Evolutionary conservation across 2,113 vertebrate species (phyloP).

Genomic region (Plecturocebus donacophilus): DNA sequence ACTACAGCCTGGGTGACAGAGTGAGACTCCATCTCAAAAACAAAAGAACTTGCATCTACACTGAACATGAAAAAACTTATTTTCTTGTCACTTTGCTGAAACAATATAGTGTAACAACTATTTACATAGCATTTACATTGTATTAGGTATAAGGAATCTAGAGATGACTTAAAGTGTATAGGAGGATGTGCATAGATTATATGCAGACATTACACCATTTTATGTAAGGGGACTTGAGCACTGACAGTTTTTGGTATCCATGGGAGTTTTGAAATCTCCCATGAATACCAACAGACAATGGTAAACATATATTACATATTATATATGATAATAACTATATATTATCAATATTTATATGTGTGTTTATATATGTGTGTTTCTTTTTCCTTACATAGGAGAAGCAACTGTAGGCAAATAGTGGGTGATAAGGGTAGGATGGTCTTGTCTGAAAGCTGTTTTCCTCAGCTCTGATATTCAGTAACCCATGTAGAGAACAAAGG

Average conservation of each 20-base stretch:
- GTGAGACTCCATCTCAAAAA: too few species aligned
- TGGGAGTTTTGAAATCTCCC: neutral
- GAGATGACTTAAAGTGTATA: neutral
- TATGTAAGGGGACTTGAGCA: neutral
- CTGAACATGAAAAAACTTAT: neutral
- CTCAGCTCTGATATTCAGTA: neutral
- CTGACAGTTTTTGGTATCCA: neutral
- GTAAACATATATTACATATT: neutral
- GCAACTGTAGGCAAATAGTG: neutral
- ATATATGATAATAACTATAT: neutral
- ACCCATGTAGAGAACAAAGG: slow-evolving; percentile 47
- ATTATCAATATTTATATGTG: neutral
- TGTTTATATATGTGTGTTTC: neutral
- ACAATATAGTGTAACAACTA: neutral
- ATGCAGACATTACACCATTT: neutral
- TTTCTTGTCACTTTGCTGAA: neutral
- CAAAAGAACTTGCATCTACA: neutral
- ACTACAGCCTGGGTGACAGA: too few species aligned
- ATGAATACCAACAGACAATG: neutral
- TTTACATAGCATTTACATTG: neutral
- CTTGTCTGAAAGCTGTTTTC: slow-evolving; percentile 40
- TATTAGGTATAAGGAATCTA: neutral
- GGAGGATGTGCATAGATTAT: neutral
- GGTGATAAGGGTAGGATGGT: neutral
- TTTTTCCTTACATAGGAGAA: neutral